phyloP scores from a whole-genome alignment of 2,888 invertebrate species.

The Zelleria hepariella region DNA sequence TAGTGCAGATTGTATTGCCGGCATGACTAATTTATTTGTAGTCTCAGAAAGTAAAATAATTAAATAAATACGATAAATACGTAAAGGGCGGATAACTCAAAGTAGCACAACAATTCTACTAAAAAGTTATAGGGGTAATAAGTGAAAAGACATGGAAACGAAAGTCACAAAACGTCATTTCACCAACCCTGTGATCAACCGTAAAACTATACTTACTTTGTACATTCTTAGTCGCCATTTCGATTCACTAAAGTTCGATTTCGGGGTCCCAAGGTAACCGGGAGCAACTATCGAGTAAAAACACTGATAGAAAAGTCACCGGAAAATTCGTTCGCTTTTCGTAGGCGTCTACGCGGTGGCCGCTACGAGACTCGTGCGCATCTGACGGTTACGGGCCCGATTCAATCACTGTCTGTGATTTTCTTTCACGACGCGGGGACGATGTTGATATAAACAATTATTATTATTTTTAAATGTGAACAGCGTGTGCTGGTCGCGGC shows the following conservation, averaged over 20 bases:
- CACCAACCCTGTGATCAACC: not conserved
- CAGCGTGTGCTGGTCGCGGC: not conserved
- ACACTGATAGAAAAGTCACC: not conserved
- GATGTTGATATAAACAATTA: not conserved
- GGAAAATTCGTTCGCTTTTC: not conserved
- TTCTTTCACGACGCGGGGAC: not conserved
- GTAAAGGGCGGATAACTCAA: not conserved
- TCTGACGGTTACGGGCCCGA: not conserved
- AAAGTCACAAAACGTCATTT: not conserved
- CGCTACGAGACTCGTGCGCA: not conserved
- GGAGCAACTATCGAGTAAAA: not conserved
- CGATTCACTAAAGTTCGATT: slow-evolving; percentile 4
- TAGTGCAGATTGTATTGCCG: not conserved
- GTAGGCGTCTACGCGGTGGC: not conserved
- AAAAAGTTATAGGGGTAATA: not conserved
- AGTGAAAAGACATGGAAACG: not conserved
- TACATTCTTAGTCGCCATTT: slow-evolving; percentile 11
- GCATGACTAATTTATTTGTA: too few relatives aligned
- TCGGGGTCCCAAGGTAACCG: slow-evolving; percentile 1
- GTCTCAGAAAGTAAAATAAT: too few relatives aligned
- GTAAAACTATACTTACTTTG: slow-evolving; percentile 13
- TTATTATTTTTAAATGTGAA: not conserved
- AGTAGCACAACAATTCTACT: not conserved
- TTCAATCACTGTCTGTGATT: not conserved
- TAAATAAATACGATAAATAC: too few relatives aligned